Percentiles rank a stretch among this genome's conserved stretches.
These are phyloP conservation scores for Aphodius sticticus DNA, from an alignment of 2,888 invertebrate species.

Conservation along the genomic window DNA sequence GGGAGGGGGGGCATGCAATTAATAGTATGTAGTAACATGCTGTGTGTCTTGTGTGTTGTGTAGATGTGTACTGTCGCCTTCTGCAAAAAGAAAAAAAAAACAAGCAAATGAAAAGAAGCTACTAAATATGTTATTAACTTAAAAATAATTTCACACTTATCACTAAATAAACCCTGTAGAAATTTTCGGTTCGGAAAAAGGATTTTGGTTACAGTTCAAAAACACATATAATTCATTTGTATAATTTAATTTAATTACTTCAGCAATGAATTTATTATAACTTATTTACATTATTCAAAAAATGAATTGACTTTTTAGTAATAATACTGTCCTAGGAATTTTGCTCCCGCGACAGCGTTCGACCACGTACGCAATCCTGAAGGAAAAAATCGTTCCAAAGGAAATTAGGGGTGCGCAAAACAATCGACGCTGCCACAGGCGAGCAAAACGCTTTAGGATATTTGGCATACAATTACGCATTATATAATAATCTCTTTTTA, in stretches of 20 bases:
- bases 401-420: background rate
- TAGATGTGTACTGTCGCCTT: constrained; percentile 28
- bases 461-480: constrained; percentile 60
- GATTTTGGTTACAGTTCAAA: constrained; percentile 56
- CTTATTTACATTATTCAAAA: constrained; percentile 59
- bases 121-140: constrained; percentile 10
- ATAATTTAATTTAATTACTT: constrained; percentile 58
- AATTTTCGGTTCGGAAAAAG: constrained; percentile 11
- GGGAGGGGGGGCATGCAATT: background rate
- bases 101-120: constrained; percentile 29
- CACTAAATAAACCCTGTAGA: constrained; percentile 6
- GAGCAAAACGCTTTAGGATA: constrained; percentile 52
- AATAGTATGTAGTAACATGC: background rate
- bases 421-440: background rate
- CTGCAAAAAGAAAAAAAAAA: constrained; percentile 35
- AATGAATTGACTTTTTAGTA: constrained; percentile 56
- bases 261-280: constrained; percentile 59
- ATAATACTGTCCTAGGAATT: constrained; percentile 56
- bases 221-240: constrained; percentile 54
- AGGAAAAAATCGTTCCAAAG: constrained; percentile 21
- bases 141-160: constrained; percentile 11
- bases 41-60: constrained; percentile 35
- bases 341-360: constrained; percentile 50
- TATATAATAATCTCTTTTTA: constrained; percentile 51
- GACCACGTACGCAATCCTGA: constrained; percentile 20